Percentiles rank a stretch among this genome's conserved stretches.
Conservation (phyloP, 2,113 vertebrate species). For the Lamprotornis superbus region DNA sequence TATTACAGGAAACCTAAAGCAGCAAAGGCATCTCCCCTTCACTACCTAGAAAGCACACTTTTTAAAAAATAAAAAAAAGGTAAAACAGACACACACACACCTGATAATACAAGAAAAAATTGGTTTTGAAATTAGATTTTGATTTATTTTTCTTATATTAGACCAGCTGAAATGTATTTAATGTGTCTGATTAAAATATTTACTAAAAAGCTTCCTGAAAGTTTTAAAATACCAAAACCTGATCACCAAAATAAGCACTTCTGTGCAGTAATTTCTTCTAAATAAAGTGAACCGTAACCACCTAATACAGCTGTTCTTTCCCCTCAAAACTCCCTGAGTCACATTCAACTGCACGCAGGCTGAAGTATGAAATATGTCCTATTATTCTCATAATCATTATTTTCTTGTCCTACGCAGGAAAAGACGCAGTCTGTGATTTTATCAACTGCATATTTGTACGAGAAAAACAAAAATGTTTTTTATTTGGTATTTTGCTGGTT, state of each 20-base stretch:
- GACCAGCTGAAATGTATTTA: conserved; percentile 26
- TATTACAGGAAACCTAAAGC: conserved; percentile 27
- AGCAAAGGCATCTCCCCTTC: neutral
- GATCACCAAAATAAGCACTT: conserved; percentile 33
- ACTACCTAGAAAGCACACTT: conserved; percentile 14
- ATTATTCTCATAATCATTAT: neutral
- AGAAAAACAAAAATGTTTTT: neutral
- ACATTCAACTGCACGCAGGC: neutral
- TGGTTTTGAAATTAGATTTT: neutral
- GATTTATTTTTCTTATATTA: neutral
- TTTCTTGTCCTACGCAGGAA: neutral
- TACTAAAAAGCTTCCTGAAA: conserved; percentile 35
- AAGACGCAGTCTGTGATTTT: neutral
- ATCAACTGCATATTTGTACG: neutral
- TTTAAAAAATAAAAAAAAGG: neutral
- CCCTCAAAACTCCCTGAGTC: neutral
- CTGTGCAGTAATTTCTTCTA: neutral
- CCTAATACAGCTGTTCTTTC: conserved; percentile 16
- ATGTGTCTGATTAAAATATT: conserved; percentile 29
- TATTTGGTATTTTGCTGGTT: neutral
- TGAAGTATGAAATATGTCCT: neutral
- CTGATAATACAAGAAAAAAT: neutral
- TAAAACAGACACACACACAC: no score
- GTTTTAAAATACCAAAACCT: conserved; percentile 9
- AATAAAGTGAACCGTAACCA: neutral